Base-by-base conservation (phyloP, 2,888 invertebrate genomes). In the Idaea straminata region DNA sequence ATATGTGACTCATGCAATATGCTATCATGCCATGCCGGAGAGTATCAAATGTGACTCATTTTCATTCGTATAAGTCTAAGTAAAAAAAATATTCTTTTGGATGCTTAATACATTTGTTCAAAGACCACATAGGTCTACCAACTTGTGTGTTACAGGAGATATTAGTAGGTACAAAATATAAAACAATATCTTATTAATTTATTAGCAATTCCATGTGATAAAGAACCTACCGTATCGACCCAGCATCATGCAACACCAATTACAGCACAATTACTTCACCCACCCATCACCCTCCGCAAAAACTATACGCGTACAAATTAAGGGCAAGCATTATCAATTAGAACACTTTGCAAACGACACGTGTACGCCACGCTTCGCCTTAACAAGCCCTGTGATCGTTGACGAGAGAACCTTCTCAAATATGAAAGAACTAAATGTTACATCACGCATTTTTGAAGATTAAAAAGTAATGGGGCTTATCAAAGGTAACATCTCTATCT, bases 301-400 rank as follows among this genome's bases (percentile, higher is more conserved):
- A 68, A 76, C 73, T 76, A 74, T 65, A 62, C 63, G 66, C 63
- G 78, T 76, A 78, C 74, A 78, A 47, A 83, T 81, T 80, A 75
- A 78, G 76, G 77, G 74, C 77, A 84, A 87, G 90, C 85, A 84
- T 84, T 83, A 85, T 83, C 88, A 90, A 89, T 90, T 90, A 88
- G 87, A 74, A 77, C 78, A 78, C 77, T 78, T 75, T 77, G 76
- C 76, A 72, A 74, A 74, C 62, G 80, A 74, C 88, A 83, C 88
- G 87, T 85, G 89, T 74, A 70, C 64, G 69, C 69, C 91, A 88
- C 89, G 87, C 83, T 88, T 68, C 83, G 68, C 67, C 69, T 74
- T 88, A 88, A 89, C 83, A 82, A 86, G 82, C 78, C 73, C 80
- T 83, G 81, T 80, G 84, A 83, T 83, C 80, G 78, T 64, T 66